phyloP scores from a whole-genome alignment of 2,113 vertebrate genomes.

The cat (Felis catus) region F.catus_Fca126_mat1.0 CM031413.1:130616501-130617000 shows the following conservation, averaged over 20 bases:
- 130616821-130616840: not conserved
- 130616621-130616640: not conserved
- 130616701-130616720: not conserved
- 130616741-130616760: not conserved
- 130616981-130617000: not conserved
- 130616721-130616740: not conserved
- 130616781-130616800: not conserved
- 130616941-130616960: not conserved
- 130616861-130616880: not conserved
- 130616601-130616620: not conserved
- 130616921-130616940: not conserved
- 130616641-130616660: not conserved
- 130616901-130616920: not conserved
- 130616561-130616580: not conserved
- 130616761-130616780: not conserved
- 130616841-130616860: not conserved
- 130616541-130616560: not conserved
- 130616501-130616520: not conserved
- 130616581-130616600: not conserved
- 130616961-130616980: not conserved
- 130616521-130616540: not conserved
- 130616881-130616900: not conserved
- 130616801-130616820: not conserved
- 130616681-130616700: not conserved
- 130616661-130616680: not conserved